Evolutionary conservation across 1,140 invertebrate species (phyloP).

Genomic region (Diorhabda elongata): DNA sequence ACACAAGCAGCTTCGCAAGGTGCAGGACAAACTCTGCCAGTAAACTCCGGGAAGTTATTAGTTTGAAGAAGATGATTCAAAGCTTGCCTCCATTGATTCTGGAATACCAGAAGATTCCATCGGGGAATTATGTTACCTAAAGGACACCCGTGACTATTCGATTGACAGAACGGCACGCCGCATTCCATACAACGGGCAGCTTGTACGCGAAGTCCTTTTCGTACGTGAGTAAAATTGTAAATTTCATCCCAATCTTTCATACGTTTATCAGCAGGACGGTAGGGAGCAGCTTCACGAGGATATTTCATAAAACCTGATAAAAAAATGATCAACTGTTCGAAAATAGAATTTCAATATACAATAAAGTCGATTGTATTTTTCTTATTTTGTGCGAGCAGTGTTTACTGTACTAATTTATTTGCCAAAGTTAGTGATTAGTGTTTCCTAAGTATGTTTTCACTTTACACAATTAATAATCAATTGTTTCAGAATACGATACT

Average conservation of each 20-base stretch:
- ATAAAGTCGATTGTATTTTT: no score
- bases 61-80: constrained; percentile 92
- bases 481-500: no score
- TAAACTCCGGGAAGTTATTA: constrained; percentile 99
- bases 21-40: constrained; percentile 95
- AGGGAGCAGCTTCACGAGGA: constrained; percentile 77
- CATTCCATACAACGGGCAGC: constrained; percentile 99
- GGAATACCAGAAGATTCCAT: constrained; percentile 96
- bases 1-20: constrained; percentile 99
- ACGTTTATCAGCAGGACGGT: constrained; percentile 78
- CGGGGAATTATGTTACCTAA: constrained; percentile 98
- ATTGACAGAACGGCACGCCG: constrained; percentile 98
- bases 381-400: no score
- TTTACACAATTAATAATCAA: no score
- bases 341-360: no score
- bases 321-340: no score
- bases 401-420: no score
- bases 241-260: constrained; percentile 96
- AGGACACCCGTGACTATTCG: constrained; percentile 87
- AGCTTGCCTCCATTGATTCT: constrained; percentile 95
- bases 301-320: constrained; percentile 90
- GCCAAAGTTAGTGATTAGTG: no score
- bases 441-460: no score
- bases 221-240: constrained; percentile 81
- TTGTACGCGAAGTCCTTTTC: constrained; percentile 84